Percentiles rank a stretch among this genome's conserved stretches.
Conservation (phyloP, 2,113 vertebrate species). For the Dipodomys ordii region DNA sequence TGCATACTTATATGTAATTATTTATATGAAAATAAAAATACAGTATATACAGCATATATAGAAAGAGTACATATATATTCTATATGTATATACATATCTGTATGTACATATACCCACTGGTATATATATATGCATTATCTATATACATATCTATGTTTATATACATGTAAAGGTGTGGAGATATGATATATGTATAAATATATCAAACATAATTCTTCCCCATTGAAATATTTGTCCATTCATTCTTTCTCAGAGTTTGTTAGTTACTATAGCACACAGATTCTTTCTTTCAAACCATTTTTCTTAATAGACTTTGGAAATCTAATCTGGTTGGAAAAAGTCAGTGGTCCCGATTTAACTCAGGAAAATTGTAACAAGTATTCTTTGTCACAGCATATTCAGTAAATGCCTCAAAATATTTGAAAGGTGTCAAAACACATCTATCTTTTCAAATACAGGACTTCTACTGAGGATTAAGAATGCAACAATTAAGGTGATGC, state of each 20-base stretch:
- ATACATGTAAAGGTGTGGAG: no score
- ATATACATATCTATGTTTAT: no score
- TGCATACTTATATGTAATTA: no score
- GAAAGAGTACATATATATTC: no score
- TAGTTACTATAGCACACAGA: not conserved
- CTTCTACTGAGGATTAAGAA: conserved; percentile 56
- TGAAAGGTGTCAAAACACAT: conserved; percentile 78
- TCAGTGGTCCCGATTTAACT: conserved; percentile 33
- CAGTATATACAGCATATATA: no score
- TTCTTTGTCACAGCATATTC: conserved; percentile 68
- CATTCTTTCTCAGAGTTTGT: not conserved
- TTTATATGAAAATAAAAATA: no score
- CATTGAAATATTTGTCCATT: not conserved
- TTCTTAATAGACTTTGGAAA: not conserved
- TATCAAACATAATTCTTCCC: not conserved
- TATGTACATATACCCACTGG: no score
- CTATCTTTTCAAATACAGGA: conserved; percentile 70
- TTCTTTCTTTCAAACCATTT: not conserved
- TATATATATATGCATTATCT: no score
- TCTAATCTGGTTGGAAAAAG: conserved; percentile 8
- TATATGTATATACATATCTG: no score
- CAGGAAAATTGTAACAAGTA: conserved; percentile 44
- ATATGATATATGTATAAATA: not conserved
- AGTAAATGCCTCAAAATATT: conserved; percentile 62
- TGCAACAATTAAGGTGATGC: conserved; percentile 39